Base-by-base conservation (phyloP, 2,888 invertebrate species). In the Adelognathus sp. region DNA sequence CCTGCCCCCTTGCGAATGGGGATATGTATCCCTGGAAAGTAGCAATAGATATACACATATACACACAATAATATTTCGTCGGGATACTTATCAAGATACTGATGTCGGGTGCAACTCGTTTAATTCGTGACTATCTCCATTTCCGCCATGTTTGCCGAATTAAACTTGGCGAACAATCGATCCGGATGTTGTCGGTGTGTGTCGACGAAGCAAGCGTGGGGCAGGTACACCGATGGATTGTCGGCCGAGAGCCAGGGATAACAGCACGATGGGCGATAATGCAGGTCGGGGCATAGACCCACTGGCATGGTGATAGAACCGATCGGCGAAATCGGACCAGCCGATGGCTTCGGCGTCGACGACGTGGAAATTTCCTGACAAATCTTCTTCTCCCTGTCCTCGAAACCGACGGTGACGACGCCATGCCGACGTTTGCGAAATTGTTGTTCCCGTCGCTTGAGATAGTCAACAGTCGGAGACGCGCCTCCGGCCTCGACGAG, bases 381-480 rank as follows among this genome's bases (percentile, higher is more conserved):
- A 72, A 66, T 76, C 52, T 75, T 79, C 54, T 75, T 67, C 29
- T 80, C 67, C 31, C 70, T 71, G 52, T 75, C 74, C 11, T 21
- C 64, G 14, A 76, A 46, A 16, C 76, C 81, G 56, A 80, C 71
- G 1, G 79, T 80, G 33, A 80, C 69, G 33, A 67, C 33, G 33
- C 79, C 80, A 14, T 56, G 41, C 1, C 29, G 63, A 39, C 76
- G 76, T 60, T 46, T 70, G 18, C 41, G 73, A 14, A 54, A 50
- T 76, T 71, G 60, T 21, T 66, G 60, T 21, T 66, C 29, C 56
- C 52, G 61, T 36, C 69, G 52, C 33, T 61, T 69, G 11, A 18
- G 41, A 18, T 74, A n/a, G 16, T 60, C 73, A 46, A 33, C 69
- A 33, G 63, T 29, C 60, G 63, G 31, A 36, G 9, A 54, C 31